Conservation (phyloP, 2,888 invertebrate species). For the Malthinus seriepunctatus region DNA sequence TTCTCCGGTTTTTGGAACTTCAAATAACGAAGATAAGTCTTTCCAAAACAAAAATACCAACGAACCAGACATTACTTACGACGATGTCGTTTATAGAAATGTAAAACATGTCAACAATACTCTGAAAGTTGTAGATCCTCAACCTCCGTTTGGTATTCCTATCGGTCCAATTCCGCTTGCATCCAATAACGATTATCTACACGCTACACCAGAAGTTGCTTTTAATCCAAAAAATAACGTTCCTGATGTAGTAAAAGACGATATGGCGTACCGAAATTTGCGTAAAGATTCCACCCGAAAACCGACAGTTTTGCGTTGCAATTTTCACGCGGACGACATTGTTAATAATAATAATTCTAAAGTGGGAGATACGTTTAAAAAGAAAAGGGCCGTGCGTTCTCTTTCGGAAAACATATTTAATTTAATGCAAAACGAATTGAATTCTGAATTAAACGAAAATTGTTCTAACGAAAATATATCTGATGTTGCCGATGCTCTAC, state of each 20-base stretch:
- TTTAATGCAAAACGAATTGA: slow-evolving; percentile 59
- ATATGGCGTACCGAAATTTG: slow-evolving; percentile 82
- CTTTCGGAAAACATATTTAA: slow-evolving; percentile 83
- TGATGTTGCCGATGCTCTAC: slow-evolving; percentile 55
- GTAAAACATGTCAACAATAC: slow-evolving; percentile 77
- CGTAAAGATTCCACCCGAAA: slow-evolving; percentile 76
- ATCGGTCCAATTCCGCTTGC: slow-evolving; percentile 81
- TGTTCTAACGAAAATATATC: slow-evolving; percentile 39
- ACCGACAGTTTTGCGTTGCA: slow-evolving; percentile 54
- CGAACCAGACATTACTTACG: slow-evolving; percentile 81
- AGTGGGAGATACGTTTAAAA: slow-evolving; percentile 58
- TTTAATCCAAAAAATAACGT: slow-evolving; percentile 66
- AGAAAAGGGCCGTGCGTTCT: slow-evolving; percentile 80
- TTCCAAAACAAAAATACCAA: slow-evolving; percentile 50
- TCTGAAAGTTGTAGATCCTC: slow-evolving; percentile 74
- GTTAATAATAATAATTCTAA: slow-evolving; percentile 58
- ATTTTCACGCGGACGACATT: slow-evolving; percentile 53
- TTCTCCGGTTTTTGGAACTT: slow-evolving; percentile 67
- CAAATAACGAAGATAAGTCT: slow-evolving; percentile 57
- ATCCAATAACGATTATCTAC: slow-evolving; percentile 82
- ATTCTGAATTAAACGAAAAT: slow-evolving; percentile 55
- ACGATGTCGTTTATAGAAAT: slow-evolving; percentile 83
- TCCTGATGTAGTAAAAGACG: slow-evolving; percentile 85
- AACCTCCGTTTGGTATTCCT: slow-evolving; percentile 90
- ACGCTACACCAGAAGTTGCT: slow-evolving; percentile 69